Evolutionary conservation across 1,140 invertebrate species (phyloP).

Genomic region (Polypedilum vanderplanki): DNA sequence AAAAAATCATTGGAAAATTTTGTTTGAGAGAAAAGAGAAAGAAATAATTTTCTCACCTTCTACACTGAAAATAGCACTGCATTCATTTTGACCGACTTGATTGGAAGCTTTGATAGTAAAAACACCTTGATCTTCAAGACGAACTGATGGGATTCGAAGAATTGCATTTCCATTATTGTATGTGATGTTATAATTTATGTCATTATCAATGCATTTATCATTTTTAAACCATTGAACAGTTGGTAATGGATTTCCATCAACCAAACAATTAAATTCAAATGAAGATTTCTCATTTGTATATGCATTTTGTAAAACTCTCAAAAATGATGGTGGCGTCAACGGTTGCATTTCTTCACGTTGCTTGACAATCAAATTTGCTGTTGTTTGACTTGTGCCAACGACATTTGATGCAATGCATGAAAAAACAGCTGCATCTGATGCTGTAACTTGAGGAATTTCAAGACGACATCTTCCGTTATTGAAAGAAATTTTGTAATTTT

Average conservation of each 20-base stretch:
- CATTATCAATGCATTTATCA: constrained; percentile 51
- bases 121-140: constrained; percentile 54
- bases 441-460: constrained; percentile 56
- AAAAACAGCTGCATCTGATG: constrained; percentile 59
- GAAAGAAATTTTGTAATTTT: constrained; percentile 52
- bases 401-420: constrained; percentile 64
- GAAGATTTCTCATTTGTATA: constrained; percentile 56
- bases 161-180: constrained; percentile 70
- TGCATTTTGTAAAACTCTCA: constrained; percentile 54
- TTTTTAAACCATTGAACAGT: constrained; percentile 71
- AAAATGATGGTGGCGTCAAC: constrained; percentile 56
- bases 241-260: constrained; percentile 67
- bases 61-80: constrained; percentile 65
- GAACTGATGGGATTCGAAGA: constrained; percentile 58
- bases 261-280: constrained; percentile 62
- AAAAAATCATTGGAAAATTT: constrained; percentile 15
- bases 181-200: constrained; percentile 50
- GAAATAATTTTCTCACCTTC: constrained; percentile 55
- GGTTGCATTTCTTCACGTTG: constrained; percentile 51
- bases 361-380: constrained; percentile 66
- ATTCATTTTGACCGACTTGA: constrained; percentile 61
- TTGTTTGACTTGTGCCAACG: constrained; percentile 62
- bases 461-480: constrained; percentile 67
- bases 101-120: constrained; percentile 70
- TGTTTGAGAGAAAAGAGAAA: constrained; percentile 2